Conservation (phyloP, 1,140 invertebrate genomes). For the Drosophila guanche region DNA sequence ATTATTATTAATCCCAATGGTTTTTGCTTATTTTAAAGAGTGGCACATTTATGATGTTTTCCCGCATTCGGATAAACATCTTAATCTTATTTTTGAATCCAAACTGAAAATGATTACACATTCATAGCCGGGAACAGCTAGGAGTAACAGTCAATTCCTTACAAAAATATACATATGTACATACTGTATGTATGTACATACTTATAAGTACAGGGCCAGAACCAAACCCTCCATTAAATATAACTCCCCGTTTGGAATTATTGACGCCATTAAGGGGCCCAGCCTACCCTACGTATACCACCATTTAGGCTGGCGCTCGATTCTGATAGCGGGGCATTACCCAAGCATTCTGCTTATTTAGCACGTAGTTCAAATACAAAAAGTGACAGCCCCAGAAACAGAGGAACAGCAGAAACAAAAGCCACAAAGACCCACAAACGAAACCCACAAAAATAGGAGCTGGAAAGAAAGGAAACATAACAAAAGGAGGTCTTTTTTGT, state of each 20-base stretch:
- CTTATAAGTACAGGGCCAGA: too few relatives aligned
- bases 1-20: too few relatives aligned
- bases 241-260: background rate
- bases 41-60: too few relatives aligned
- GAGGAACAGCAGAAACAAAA: background rate
- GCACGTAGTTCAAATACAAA: slow-evolving; percentile 67
- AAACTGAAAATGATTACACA: background rate
- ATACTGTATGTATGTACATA: too few relatives aligned
- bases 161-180: too few relatives aligned
- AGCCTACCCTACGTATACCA: background rate
- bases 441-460: background rate
- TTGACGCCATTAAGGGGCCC: slow-evolving; percentile 5
- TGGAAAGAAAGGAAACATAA: slow-evolving; percentile 15
- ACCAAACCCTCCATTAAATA: background rate
- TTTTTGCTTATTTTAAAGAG: too few relatives aligned
- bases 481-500: slow-evolving; percentile 18
- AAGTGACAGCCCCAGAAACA: slow-evolving; percentile 49
- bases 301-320: too few relatives aligned
- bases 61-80: too few relatives aligned
- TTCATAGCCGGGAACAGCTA: background rate
- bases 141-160: too few relatives aligned
- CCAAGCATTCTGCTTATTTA: slow-evolving; percentile 72
- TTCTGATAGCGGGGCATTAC: slow-evolving; percentile 12
- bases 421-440: too few relatives aligned
- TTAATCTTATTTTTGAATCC: too few relatives aligned